Percentiles rank a stretch among this genome's conserved stretches.
Conservation (phyloP, 1,140 invertebrate genomes). For the Cardiocondyla obscurior region DNA sequence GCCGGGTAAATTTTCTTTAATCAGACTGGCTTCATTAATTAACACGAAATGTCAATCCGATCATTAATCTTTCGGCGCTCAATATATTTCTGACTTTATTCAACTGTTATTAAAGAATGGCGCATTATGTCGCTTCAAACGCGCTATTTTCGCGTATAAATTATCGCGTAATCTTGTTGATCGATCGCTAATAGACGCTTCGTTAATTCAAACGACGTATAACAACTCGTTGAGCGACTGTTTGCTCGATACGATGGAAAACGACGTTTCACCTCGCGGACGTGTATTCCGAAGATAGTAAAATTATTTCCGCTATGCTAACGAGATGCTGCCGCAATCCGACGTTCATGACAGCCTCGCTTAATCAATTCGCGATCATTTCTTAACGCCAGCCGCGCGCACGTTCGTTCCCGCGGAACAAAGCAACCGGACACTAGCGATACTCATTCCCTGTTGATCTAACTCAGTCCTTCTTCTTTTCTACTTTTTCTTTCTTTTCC, state of each 20-base stretch:
- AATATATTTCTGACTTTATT: conserved; percentile 16
- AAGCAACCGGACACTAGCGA: neutral
- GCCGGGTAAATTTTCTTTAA: neutral
- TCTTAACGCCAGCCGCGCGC: neutral
- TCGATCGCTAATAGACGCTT: conserved; percentile 1
- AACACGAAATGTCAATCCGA: neutral
- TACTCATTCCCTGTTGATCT: neutral
- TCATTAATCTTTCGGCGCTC: neutral
- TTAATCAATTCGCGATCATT: conserved; percentile 7
- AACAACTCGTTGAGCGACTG: conserved; percentile 8
- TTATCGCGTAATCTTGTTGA: neutral
- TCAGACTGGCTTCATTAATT: neutral
- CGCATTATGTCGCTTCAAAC: neutral
- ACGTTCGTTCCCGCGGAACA: neutral
- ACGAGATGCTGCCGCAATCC: neutral
- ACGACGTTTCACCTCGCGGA: neutral
- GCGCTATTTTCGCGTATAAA: neutral
- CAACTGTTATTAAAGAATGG: neutral
- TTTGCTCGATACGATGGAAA: neutral
- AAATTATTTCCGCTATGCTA: conserved; percentile 21
- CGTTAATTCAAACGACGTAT: neutral
- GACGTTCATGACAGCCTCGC: neutral
- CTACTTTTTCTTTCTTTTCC: too few relatives aligned
- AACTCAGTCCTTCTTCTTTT: neutral
- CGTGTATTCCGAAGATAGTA: conserved; percentile 1